These are phyloP conservation scores for Drosophila formosana DNA, from an alignment of 2,888 invertebrate species.

Conservation along the genomic window DNA sequence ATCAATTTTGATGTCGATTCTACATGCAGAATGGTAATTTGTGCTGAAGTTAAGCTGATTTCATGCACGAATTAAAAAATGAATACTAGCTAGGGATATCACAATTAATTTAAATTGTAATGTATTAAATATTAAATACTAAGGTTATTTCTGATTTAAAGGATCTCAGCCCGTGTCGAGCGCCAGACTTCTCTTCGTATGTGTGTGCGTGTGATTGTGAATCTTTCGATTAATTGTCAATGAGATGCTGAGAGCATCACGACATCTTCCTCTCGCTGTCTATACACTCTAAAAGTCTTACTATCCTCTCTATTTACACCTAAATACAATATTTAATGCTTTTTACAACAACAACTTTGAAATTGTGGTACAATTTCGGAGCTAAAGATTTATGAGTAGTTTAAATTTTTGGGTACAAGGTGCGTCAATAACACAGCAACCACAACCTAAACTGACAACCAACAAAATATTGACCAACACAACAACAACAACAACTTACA, in stretches of 20 bases:
- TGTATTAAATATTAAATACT: not conserved
- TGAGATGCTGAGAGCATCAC: conserved; percentile 27
- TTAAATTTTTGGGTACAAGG: conserved; percentile 65
- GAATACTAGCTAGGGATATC: no score
- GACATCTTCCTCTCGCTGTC: conserved; percentile 22
- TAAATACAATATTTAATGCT: conserved; percentile 58
- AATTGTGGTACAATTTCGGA: conserved; percentile 26
- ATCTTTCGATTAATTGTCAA: conserved; percentile 40
- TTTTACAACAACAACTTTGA: conserved; percentile 45
- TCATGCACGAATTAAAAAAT: no score
- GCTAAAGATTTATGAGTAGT: conserved; percentile 42
- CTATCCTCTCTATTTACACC: conserved; percentile 27
- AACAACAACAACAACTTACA: conserved; percentile 35
- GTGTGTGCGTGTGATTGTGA: conserved; percentile 51
- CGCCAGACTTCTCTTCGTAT: conserved; percentile 25
- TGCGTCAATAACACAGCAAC: conserved; percentile 76
- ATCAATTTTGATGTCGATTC: no score
- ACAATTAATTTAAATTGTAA: no score
- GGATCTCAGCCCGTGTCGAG: conserved; percentile 9
- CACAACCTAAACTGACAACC: conserved; percentile 43
- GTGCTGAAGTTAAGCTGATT: no score
- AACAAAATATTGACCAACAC: conserved; percentile 65
- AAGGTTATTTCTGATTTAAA: conserved; percentile 2
- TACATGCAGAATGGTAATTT: no score
- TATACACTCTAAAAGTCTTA: conserved; percentile 22